Conservation (phyloP, 2,797 vertebrate genomes). For the Petrocephalus sullivani region DNA sequence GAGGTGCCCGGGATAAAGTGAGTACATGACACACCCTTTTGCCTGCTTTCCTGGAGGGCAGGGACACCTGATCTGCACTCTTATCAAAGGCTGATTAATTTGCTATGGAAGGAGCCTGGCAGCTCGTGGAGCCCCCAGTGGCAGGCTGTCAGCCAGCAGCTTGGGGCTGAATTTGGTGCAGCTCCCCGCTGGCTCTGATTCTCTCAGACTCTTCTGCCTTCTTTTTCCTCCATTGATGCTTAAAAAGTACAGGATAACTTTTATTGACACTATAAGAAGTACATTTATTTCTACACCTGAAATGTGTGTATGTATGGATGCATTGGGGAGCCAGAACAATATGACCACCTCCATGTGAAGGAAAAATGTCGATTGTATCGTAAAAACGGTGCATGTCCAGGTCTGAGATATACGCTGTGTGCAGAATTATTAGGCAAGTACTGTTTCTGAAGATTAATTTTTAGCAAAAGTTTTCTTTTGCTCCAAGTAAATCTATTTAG, state of each 20-base stretch:
- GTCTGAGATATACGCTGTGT: too few relatives aligned
- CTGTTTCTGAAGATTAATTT: too few relatives aligned
- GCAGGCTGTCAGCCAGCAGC: background rate
- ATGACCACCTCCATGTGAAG: background rate
- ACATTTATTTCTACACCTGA: background rate
- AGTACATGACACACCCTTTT: slow-evolving; percentile 42
- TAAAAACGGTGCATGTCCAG: too few relatives aligned
- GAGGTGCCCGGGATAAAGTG: slow-evolving; percentile 99
- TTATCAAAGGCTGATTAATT: background rate
- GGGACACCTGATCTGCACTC: background rate
- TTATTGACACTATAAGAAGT: background rate
- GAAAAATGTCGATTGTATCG: background rate
- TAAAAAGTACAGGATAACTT: background rate
- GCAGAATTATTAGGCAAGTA: too few relatives aligned
- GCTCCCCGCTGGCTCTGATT: background rate
- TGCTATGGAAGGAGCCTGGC: background rate
- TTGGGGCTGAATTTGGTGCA: background rate
- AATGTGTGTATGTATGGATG: too few relatives aligned
- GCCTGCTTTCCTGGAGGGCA: background rate
- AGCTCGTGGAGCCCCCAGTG: background rate
- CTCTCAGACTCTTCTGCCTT: background rate
- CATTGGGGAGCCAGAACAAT: background rate
- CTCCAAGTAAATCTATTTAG: too few relatives aligned
- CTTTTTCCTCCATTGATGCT: background rate
- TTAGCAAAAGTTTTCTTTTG: too few relatives aligned